Conservation (phyloP, 2,113 vertebrate species). For the Rafetus swinhoei region DNA sequence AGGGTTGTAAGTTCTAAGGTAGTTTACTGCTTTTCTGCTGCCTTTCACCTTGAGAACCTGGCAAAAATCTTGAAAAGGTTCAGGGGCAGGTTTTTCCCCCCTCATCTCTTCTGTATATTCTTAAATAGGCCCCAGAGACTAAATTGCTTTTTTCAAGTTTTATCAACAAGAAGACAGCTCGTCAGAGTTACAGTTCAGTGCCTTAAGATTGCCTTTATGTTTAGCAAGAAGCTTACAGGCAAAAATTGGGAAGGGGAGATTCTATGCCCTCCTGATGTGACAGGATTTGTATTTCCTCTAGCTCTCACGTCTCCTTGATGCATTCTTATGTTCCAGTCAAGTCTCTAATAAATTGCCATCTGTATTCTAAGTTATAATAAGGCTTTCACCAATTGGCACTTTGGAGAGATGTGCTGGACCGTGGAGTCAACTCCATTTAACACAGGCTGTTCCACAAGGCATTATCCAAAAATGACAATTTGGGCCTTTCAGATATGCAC, state of each 20-base stretch:
- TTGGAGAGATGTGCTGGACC: neutral
- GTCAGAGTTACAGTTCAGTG: conserved; percentile 46
- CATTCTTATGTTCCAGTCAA: neutral
- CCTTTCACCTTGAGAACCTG: neutral
- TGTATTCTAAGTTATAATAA: neutral
- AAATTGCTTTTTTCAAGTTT: conserved; percentile 61
- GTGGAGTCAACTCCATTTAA: neutral
- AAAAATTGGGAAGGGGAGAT: neutral
- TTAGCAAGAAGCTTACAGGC: conserved; percentile 27
- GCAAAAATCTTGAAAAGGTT: neutral
- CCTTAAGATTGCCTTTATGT: conserved; percentile 27
- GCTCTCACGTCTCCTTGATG: neutral
- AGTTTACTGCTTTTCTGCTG: neutral
- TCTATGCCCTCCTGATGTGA: neutral
- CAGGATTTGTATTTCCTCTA: conserved; percentile 18
- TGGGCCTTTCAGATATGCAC: conserved; percentile 2
- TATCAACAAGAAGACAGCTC: conserved; percentile 51
- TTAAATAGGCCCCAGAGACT: conserved; percentile 22
- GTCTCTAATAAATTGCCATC: conserved; percentile 22
- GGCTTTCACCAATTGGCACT: neutral
- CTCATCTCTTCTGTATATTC: conserved; percentile 42
- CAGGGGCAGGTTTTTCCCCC: neutral
- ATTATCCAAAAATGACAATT: conserved; percentile 11
- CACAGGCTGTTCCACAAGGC: neutral
- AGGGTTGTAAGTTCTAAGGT: rapidly evolving